Evolutionary conservation across 1,140 invertebrate species (phyloP).

Genomic region (Parapsyche elsis): DNA sequence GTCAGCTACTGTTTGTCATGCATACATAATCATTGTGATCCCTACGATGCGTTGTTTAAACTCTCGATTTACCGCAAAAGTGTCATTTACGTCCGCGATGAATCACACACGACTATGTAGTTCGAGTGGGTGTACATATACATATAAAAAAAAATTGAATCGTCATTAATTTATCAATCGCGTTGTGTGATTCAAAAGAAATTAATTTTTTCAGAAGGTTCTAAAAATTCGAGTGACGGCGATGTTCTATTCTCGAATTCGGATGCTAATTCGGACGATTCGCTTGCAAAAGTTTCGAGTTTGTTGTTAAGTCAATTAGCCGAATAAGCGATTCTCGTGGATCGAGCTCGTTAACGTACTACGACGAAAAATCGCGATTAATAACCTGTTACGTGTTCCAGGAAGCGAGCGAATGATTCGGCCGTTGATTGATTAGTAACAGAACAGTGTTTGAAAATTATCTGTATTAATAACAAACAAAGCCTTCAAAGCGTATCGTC

Average conservation of each 20-base stretch:
- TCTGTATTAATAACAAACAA: neutral
- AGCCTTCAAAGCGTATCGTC: neutral
- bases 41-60: conserved; percentile 13
- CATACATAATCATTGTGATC: conserved; percentile 6
- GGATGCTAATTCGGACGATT: too few relatives aligned
- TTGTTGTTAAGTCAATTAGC: neutral
- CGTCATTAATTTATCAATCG: too few relatives aligned
- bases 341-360: neutral
- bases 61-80: conserved; percentile 22
- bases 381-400: neutral
- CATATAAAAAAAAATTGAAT: too few relatives aligned
- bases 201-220: too few relatives aligned
- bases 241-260: too few relatives aligned
- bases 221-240: too few relatives aligned
- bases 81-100: conserved; percentile 6
- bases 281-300: too few relatives aligned
- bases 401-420: neutral
- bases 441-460: conserved; percentile 5
- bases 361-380: conserved; percentile 6
- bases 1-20: conserved; percentile 24
- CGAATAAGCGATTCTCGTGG: neutral
- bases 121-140: too few relatives aligned
- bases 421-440: neutral
- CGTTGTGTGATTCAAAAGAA: too few relatives aligned
- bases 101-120: too few relatives aligned